These are phyloP conservation scores for Apistogramma diplotaenia DNA, from an alignment of 2,113 vertebrate species.

Conservation along the genomic window DNA sequence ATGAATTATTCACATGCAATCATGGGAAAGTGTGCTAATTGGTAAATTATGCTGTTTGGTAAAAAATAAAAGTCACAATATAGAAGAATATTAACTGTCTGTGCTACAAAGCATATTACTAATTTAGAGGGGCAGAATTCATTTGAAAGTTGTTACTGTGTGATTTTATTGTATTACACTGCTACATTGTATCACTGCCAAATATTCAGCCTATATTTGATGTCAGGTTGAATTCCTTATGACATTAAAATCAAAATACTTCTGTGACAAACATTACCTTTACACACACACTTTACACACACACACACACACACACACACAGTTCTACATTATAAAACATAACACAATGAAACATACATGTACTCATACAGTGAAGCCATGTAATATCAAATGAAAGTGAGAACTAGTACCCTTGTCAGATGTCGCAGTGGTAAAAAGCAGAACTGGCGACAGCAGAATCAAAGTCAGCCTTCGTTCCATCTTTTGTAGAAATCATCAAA, in stretches of 20 bases:
- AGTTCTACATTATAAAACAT: too few relatives aligned
- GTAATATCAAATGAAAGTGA: background rate
- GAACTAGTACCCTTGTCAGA: slow-evolving; percentile 39
- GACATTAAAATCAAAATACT: background rate
- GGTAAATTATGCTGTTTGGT: too few relatives aligned
- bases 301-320: too few relatives aligned
- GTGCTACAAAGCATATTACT: background rate
- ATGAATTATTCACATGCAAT: background rate
- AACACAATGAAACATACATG: background rate
- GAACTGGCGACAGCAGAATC: slow-evolving; percentile 34
- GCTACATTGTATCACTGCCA: background rate
- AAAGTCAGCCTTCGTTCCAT: slow-evolving; percentile 33
- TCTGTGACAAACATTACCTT: background rate
- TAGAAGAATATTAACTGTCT: background rate
- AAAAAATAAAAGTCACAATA: background rate
- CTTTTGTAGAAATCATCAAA: background rate
- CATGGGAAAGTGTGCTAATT: fast-evolving
- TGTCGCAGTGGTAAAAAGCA: background rate
- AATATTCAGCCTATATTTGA: background rate
- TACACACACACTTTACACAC: too few relatives aligned
- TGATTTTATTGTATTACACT: background rate
- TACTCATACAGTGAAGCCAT: background rate
- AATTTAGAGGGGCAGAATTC: background rate
- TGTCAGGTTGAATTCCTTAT: background rate
- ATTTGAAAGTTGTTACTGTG: background rate